Percentiles rank a stretch among this genome's conserved stretches.
phyloP scores from a whole-genome alignment of 2,113 vertebrate species.

The Alosa alosa region DNA sequence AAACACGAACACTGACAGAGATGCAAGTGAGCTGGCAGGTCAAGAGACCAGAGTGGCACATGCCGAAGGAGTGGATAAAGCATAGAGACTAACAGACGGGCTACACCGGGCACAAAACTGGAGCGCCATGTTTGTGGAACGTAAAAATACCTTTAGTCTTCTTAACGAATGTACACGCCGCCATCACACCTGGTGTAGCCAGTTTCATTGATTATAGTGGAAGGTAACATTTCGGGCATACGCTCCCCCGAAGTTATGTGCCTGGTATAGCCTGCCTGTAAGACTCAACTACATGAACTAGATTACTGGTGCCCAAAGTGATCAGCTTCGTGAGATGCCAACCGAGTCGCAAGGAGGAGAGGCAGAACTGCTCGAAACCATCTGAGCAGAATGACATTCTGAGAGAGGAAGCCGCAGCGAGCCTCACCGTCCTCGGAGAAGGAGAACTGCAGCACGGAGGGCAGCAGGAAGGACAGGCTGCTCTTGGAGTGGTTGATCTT shows the following conservation, averaged over 20 bases:
- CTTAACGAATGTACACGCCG: no score
- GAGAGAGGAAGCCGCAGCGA: background rate
- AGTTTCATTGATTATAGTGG: no score
- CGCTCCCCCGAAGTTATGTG: no score
- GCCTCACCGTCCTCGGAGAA: conserved; percentile 92
- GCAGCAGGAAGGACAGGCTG: conserved; percentile 87
- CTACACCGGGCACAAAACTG: no score
- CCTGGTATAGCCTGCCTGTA: no score
- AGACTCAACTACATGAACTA: background rate
- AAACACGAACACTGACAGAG: background rate
- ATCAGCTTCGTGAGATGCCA: background rate
- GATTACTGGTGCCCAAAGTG: no score
- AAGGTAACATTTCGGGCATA: no score
- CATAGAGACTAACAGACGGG: no score
- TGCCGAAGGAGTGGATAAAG: background rate
- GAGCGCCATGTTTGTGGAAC: no score
- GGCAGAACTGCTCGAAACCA: background rate
- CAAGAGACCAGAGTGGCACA: background rate
- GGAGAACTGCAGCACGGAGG: conserved; percentile 91
- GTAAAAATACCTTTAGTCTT: no score
- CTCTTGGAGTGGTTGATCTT: conserved; percentile 99
- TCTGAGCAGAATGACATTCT: no score
- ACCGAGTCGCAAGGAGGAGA: background rate
- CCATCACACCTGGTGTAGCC: no score
- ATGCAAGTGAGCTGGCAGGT: background rate